phyloP scores from a whole-genome alignment of 2,113 vertebrate genomes.

The Halichoerus grypus region DNA sequence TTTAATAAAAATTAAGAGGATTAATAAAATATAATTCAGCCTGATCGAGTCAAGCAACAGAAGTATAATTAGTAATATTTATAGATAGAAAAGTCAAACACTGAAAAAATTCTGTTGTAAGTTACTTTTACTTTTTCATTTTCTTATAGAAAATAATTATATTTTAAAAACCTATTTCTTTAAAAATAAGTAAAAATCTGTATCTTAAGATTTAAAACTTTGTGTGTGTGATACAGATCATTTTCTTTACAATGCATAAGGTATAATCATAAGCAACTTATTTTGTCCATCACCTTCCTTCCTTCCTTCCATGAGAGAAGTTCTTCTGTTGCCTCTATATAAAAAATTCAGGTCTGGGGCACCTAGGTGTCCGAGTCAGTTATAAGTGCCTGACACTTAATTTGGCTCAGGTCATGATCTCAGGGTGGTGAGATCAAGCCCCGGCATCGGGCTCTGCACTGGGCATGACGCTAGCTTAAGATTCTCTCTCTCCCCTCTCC shows the following conservation, averaged over 20 bases:
- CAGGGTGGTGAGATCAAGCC: no score
- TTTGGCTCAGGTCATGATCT: no score
- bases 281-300: not conserved
- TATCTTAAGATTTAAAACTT: conserved; percentile 16
- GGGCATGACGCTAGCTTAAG: no score
- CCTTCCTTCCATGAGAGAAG: not conserved
- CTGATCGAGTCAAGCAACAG: not conserved
- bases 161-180: not conserved
- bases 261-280: not conserved
- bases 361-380: no score
- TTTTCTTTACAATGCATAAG: not conserved
- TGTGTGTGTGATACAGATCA: not conserved
- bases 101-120: conserved; percentile 10
- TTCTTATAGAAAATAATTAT: not conserved
- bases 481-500: no score
- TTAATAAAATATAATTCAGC: conserved; percentile 21
- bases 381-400: no score
- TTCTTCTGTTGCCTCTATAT: not conserved
- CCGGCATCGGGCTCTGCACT: fast-evolving
- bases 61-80: not conserved
- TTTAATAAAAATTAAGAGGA: not conserved
- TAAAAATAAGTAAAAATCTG: not conserved
- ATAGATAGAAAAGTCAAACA: not conserved
- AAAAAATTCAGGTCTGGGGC: not conserved
- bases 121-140: conserved; percentile 20